Evolutionary conservation across 2,113 vertebrate species (phyloP).

Genomic region (Grus americana): DNA sequence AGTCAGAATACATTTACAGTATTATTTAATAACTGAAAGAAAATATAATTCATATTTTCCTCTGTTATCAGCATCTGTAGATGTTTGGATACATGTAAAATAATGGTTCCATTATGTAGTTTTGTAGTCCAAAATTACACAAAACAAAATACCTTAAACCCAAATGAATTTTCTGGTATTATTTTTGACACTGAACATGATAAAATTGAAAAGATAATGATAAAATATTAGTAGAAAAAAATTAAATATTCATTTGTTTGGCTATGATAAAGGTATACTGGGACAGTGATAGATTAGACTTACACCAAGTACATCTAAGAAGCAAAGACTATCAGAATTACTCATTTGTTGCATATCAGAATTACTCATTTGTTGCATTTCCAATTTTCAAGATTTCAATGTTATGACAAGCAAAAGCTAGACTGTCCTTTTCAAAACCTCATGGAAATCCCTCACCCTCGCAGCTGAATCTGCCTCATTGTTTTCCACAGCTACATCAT

Average conservation of each 20-base stretch:
- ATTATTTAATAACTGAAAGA: not conserved
- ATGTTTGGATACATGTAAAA: not conserved
- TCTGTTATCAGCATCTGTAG: not conserved
- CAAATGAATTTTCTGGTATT: not conserved
- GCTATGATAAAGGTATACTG: not conserved
- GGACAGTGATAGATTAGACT: conserved; percentile 11
- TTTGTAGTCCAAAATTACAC: not conserved
- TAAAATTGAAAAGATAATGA: not conserved
- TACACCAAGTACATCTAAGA: not conserved
- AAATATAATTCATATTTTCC: not conserved
- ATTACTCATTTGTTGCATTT: conserved; percentile 22
- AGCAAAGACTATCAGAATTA: conserved; percentile 11
- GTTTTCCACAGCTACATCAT: not conserved
- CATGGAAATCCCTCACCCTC: not conserved
- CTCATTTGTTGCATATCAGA: not conserved
- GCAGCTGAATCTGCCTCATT: not conserved
- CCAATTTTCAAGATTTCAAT: not conserved
- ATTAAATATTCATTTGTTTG: not conserved
- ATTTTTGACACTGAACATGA: not conserved
- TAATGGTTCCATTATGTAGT: not conserved
- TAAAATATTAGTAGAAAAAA: not conserved
- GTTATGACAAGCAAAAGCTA: not conserved
- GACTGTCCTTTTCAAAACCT: not conserved
- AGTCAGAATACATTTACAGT: not conserved
- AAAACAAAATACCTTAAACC: not conserved